Evolutionary conservation across 2,888 invertebrate species (phyloP), one percentile per base, ranked within the genome.

Genomic region (Achlya flavicornis): DNA sequence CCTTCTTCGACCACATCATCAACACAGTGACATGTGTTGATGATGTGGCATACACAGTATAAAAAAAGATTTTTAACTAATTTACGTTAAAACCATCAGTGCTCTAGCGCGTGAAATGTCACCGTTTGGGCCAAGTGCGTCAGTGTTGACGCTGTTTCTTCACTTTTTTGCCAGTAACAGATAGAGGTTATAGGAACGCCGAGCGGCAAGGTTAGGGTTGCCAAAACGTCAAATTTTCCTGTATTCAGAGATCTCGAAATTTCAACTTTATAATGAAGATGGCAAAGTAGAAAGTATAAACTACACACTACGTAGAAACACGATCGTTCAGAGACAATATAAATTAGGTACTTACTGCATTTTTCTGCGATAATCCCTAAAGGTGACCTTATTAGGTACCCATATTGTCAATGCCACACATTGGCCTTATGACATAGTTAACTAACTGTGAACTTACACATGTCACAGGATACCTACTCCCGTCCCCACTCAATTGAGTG

Each of bases 401-500:
- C 58, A 33, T 35, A 57, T 38, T 41, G 12, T 12, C 41, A 35
- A 10, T 58, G 35, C n/a, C n/a, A 59, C 19, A 19, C 10, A 5
- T 1, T 38, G 41, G 32, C 38, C 41, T 59, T 60, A 33, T 19
- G 48, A 19, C 19, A 48, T 33, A 63, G 58, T 48, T 61, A 53
- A 19, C 53, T 46, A 46, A 57, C 62, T 57, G 57, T 65, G 58
- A 58, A 57, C 16, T 10, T 19, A 57, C 32, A 16, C 32, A 16
- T 16, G 12, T 26, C 65, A 78, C 83, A 84, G 83, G 84, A 85
- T 80, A 75, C 74, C 76, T 76, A 77, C 78, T 79, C 76, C 68
- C 78, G 83, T 84, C 83, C 84, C 77, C 79, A 74, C 70, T 82
- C 85, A 85, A 81, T 84, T 81, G 84, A 81, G 86, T 80, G 46